Conservation (phyloP, 2,888 invertebrate genomes). For the Caenorhabditis sulstoni region DNA sequence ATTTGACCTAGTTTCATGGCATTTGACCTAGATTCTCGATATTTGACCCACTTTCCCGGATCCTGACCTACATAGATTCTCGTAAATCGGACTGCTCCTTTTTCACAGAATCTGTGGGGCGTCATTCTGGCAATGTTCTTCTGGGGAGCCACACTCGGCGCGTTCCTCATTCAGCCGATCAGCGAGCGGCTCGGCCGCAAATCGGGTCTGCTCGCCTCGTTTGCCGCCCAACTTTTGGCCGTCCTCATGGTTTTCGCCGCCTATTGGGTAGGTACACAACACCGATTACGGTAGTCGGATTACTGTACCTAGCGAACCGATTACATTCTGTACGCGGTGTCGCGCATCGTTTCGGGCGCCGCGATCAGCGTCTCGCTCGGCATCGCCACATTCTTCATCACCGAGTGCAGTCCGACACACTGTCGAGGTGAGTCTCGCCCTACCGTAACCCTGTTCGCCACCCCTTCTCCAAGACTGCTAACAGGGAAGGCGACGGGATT, state of each 20-base stretch:
- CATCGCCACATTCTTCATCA: slow-evolving; percentile 64
- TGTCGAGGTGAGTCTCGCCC: slow-evolving; percentile 56
- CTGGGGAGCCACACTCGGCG: slow-evolving; percentile 70
- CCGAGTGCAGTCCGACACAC: slow-evolving; percentile 69
- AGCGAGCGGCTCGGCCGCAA: slow-evolving; percentile 64
- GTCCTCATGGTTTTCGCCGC: slow-evolving; percentile 50
- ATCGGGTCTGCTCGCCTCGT: slow-evolving; percentile 58
- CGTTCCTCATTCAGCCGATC: slow-evolving; percentile 34
- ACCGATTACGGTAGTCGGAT: no score
- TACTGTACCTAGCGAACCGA: not conserved
- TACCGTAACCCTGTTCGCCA: no score
- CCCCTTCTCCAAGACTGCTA: no score
- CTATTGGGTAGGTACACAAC: slow-evolving; percentile 62
- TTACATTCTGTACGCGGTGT: slow-evolving; percentile 62
- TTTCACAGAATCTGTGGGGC: slow-evolving; percentile 67
- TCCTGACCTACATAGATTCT: no score
- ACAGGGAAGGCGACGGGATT: no score
- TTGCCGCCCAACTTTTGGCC: slow-evolving; percentile 51
- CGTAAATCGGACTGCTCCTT: not conserved
- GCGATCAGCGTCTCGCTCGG: slow-evolving; percentile 67
- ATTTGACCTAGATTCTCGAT: no score
- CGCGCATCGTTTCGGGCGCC: slow-evolving; percentile 69
- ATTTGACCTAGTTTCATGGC: no score
- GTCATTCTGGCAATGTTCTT: slow-evolving; percentile 68
- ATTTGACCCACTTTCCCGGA: no score